Percentiles rank a stretch among this genome's conserved stretches.
Conservation (phyloP, 2,113 vertebrate genomes). For the Kobus ellipsiprymnus region DNA sequence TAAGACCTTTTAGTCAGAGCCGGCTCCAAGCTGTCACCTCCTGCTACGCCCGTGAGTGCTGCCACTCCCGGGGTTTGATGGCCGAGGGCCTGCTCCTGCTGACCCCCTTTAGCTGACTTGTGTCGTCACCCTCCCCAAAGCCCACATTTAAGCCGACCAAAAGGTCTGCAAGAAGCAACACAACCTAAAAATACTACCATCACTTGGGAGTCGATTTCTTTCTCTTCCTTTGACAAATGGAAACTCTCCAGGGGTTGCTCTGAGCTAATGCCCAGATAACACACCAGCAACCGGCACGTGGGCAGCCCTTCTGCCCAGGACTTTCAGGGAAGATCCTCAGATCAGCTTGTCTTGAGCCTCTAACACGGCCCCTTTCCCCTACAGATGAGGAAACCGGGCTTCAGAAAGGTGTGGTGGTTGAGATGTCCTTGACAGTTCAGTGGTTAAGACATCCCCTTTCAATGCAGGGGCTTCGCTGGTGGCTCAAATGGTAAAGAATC, state of each 20-base stretch:
- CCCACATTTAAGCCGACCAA: slow-evolving; percentile 45
- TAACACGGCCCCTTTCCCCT: neutral
- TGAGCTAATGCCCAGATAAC: neutral
- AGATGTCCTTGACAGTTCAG: neutral
- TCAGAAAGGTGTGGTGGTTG: neutral
- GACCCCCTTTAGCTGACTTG: slow-evolving; percentile 40
- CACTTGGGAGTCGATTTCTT: slow-evolving; percentile 71
- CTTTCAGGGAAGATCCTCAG: too few species aligned
- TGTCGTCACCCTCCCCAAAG: slow-evolving; percentile 18
- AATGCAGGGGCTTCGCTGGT: neutral
- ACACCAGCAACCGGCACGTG: neutral
- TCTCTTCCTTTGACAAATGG: slow-evolving; percentile 71
- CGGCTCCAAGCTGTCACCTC: slow-evolving; percentile 60
- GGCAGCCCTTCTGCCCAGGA: neutral
- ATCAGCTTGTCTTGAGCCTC: too few species aligned
- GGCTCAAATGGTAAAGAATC: neutral
- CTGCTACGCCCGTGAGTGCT: slow-evolving; percentile 8
- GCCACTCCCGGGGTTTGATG: slow-evolving; percentile 37
- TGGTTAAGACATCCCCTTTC: neutral
- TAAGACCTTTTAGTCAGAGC: slow-evolving; percentile 74
- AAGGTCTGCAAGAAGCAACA: slow-evolving; percentile 55
- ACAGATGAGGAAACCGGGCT: neutral
- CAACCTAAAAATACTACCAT: slow-evolving; percentile 76
- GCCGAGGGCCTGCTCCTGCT: slow-evolving; percentile 45
- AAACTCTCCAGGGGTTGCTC: slow-evolving; percentile 65